Base-by-base conservation (phyloP, 2,888 invertebrate species). In the Cephalotes varians region DNA sequence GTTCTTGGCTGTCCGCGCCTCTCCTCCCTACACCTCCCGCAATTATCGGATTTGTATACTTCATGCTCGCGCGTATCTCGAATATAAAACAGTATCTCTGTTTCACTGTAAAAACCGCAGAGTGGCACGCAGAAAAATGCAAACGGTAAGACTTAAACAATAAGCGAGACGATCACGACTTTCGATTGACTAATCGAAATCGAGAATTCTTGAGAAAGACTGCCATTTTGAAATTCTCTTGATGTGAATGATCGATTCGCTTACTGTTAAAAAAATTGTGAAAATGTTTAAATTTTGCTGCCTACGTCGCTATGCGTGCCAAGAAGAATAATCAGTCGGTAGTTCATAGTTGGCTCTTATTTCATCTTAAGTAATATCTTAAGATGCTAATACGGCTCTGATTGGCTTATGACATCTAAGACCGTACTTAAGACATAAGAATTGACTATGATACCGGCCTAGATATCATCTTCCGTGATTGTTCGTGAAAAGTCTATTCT, bases 191-290 rank as follows among this genome's bases (percentile, higher is more conserved):
- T 10, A 10, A 65, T 47, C 9, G 7, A 65, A 64, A 47, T 65
- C 1, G 44, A 47, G 28, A 65, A 65, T 65, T 62, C 25, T 64
- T 15, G 37, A 40, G 15, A 40, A 40, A 40, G 9, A 15, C 40
- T 64, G 40, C 62, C 37, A 40, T 64, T 64, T 64, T 64, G 21
- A 40, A 64, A 64, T 12, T 64, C 62, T 64, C 62, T n/a, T 37
- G 7, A 1, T 12, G 37, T 21, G 15, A 60, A 21, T 21, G 34
- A 37, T 62, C 37, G 62, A 60, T 60, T 37, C 34, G 2, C 12
- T 10, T 62, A 37, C 34, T n/a, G 21, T 37, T n/a, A n/a, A n/a
- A n/a, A n/a, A n/a, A n/a, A n/a, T n/a, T n/a, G n/a, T n/a, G n/a
- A n/a, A n/a, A n/a, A n/a, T n/a, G n/a, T n/a, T 64, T 64, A n/a